Conservation (phyloP, 2,113 vertebrate species). For the Hippocampus mohnikei region DNA sequence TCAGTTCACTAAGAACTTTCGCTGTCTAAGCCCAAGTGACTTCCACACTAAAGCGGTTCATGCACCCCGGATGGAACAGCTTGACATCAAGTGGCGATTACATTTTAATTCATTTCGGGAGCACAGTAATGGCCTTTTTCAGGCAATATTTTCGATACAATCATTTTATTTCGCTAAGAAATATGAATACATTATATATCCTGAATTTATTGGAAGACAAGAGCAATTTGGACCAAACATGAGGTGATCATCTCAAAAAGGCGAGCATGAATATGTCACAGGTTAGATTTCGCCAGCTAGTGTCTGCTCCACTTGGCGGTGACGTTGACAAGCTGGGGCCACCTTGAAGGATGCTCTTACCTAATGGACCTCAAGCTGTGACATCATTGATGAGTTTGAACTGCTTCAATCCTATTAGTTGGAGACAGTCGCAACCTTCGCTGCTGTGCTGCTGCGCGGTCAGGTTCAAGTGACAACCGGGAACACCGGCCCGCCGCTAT, state of each 20-base stretch:
- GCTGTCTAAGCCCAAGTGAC: slow-evolving; percentile 1
- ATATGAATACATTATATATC: background rate
- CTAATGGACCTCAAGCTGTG: slow-evolving; percentile 26
- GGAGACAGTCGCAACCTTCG: slow-evolving; percentile 4
- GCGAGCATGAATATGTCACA: background rate
- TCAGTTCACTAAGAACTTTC: slow-evolving; percentile 19
- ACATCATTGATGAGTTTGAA: slow-evolving; percentile 29
- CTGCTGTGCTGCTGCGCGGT: background rate
- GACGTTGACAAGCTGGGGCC: background rate
- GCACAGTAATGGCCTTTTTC: background rate
- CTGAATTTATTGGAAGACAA: background rate
- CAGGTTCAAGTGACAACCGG: background rate
- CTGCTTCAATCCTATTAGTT: slow-evolving; percentile 42
- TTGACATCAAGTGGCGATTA: background rate
- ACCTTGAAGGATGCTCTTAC: slow-evolving; percentile 2
- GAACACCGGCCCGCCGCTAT: background rate
- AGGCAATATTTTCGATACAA: too few species aligned
- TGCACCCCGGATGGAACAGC: background rate
- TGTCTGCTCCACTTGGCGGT: background rate
- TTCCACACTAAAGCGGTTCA: background rate
- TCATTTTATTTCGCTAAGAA: background rate
- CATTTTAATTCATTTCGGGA: background rate
- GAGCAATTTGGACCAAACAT: background rate
- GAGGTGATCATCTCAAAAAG: background rate
- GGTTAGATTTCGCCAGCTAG: background rate